These are phyloP conservation scores for Cebus imitator DNA, from an alignment of 2,113 vertebrate species.

Conservation along the genomic window DNA sequence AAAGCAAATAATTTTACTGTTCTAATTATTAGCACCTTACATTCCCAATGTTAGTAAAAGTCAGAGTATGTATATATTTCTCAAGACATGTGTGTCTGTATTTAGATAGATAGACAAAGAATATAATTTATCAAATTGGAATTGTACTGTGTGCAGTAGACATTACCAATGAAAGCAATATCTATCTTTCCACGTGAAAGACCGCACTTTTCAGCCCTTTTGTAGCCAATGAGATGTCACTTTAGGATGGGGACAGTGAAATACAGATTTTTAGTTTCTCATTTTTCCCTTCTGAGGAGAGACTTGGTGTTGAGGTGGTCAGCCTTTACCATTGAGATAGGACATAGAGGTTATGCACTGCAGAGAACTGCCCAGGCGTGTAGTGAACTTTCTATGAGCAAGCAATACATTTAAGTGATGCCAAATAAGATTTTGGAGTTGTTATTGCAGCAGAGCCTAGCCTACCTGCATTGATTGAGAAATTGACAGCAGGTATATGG, in stretches of 20 bases:
- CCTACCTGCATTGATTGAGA: background rate
- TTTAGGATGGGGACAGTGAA: background rate
- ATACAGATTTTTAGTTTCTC: background rate
- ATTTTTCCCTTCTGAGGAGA: background rate
- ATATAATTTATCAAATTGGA: background rate
- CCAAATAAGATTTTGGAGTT: background rate
- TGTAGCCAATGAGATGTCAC: background rate
- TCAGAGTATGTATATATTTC: background rate
- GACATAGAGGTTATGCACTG: background rate
- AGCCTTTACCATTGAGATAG: background rate
- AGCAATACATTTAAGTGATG: background rate
- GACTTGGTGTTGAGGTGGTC: background rate
- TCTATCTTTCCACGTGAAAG: background rate
- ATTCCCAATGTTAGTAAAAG: background rate
- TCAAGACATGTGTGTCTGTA: background rate
- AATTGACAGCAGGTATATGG: background rate
- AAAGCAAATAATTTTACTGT: conserved; percentile 7
- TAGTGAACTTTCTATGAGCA: background rate
- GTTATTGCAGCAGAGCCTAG: background rate
- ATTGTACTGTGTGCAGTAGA: background rate
- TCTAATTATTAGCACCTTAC: conserved; percentile 8
- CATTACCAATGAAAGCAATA: background rate
- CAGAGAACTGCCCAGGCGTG: background rate
- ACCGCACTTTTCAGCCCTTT: background rate
- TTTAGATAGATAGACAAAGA: background rate